Percentiles rank a stretch among this genome's conserved stretches.
phyloP scores from a whole-genome alignment of 2,888 invertebrate species.

The Rhagium mordax region DNA sequence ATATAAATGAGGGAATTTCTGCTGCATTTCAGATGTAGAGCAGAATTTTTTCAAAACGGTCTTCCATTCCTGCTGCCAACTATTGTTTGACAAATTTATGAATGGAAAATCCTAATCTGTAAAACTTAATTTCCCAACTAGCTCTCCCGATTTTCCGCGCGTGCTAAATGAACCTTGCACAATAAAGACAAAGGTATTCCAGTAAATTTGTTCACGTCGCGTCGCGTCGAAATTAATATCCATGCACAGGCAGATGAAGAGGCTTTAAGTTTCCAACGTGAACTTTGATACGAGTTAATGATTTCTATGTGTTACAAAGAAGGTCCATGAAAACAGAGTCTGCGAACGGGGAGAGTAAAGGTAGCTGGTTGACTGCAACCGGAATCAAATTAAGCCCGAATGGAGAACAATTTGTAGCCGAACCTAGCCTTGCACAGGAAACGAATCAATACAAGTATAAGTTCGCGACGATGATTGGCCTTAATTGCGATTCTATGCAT shows the following conservation, averaged over 20 bases:
- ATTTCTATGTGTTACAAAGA: conserved; percentile 21
- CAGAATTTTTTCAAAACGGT: not conserved
- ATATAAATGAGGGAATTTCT: not conserved
- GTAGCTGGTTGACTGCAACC: conserved; percentile 32
- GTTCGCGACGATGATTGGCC: conserved; percentile 20
- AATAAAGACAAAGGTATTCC: not conserved
- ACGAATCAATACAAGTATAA: conserved; percentile 26
- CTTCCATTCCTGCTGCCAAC: not conserved
- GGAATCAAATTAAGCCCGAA: conserved; percentile 38
- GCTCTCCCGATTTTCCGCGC: not conserved
- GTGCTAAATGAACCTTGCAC: not conserved
- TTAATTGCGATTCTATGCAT: conserved; percentile 28
- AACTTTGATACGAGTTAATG: conserved; percentile 21
- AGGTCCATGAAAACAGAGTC: conserved; percentile 5
- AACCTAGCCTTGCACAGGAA: conserved; percentile 13
- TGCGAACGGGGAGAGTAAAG: conserved; percentile 7
- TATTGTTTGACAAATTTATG: not conserved
- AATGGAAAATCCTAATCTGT: not conserved
- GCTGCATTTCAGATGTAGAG: not conserved
- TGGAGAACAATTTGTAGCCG: conserved; percentile 40
- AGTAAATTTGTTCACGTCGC: not conserved
- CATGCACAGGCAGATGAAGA: conserved; percentile 6
- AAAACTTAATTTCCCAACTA: not conserved
- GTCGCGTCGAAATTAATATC: not conserved
- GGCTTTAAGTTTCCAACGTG: conserved; percentile 14